Evolutionary conservation across 2,888 invertebrate genomes (phyloP).

Genomic region (Epiperipatus broadwayi): DNA sequence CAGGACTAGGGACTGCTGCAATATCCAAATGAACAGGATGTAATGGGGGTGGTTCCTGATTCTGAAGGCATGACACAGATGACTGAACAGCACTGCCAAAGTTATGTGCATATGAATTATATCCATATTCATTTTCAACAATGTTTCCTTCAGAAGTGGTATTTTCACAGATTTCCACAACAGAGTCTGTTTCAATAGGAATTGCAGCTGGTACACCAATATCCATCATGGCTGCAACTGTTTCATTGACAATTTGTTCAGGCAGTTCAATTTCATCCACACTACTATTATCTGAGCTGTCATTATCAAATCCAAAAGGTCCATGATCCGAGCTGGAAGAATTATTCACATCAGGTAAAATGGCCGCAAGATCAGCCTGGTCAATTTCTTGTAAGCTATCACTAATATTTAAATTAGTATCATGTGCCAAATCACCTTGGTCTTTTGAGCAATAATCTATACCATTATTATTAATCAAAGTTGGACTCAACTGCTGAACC

Average conservation of each 20-base stretch:
- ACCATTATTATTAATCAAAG: constrained; percentile 8
- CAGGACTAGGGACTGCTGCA: no score
- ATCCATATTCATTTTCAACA: no score
- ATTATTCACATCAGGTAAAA: constrained; percentile 41
- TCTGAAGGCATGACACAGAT: no score
- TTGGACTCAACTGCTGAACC: constrained; percentile 12
- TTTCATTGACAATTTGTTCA: constrained; percentile 46
- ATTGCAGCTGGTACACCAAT: no score
- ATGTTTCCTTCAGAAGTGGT: no score
- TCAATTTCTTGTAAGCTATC: constrained; percentile 41
- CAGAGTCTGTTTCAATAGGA: background rate
- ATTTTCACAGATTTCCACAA: constrained; percentile 10
- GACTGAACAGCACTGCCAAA: no score
- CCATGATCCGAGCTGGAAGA: constrained; percentile 15
- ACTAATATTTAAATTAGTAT: constrained; percentile 15
- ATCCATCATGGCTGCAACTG: constrained; percentile 37
- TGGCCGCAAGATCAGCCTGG: constrained; percentile 56
- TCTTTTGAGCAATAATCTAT: constrained; percentile 14
- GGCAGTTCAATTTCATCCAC: constrained; percentile 46
- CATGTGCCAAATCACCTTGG: constrained; percentile 12
- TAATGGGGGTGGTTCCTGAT: no score
- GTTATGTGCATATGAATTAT: no score
- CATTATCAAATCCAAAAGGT: constrained; percentile 40
- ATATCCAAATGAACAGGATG: no score
- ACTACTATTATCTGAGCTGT: constrained; percentile 22